Evolutionary conservation across 2,797 vertebrate genomes (phyloP).

Genomic region (Dromococcyx pavoninus): DNA sequence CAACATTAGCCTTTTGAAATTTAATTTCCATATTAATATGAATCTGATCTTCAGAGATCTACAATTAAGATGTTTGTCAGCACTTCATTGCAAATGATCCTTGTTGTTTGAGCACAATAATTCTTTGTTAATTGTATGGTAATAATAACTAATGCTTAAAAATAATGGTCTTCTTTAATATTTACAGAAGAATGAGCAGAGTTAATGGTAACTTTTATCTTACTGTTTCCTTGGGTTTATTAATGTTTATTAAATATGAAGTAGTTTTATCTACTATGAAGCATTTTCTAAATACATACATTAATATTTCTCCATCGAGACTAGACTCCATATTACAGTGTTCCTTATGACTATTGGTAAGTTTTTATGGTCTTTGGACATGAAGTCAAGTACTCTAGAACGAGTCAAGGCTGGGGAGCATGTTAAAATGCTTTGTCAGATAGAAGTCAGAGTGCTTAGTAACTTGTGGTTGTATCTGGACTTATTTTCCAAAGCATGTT

Average conservation of each 20-base stretch:
- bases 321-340: neutral
- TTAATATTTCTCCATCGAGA: neutral
- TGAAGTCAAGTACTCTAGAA: neutral
- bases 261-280: neutral
- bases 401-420: rapidly evolving
- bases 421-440: neutral
- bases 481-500: neutral
- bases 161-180: neutral
- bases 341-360: neutral
- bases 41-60: conserved; percentile 16
- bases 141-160: neutral
- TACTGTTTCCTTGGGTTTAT: neutral
- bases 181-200: neutral
- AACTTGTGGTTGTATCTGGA: neutral
- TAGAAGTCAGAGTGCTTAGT: neutral
- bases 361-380: neutral
- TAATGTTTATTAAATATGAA: neutral
- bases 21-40: conserved; percentile 20
- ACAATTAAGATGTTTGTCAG: conserved; percentile 31
- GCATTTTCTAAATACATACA: neutral
- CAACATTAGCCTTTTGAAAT: conserved; percentile 17
- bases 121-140: neutral
- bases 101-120: neutral
- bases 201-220: neutral
- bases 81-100: neutral